phyloP scores from a whole-genome alignment of 2,797 vertebrate genomes.

The Sus cebifrons region DNA sequence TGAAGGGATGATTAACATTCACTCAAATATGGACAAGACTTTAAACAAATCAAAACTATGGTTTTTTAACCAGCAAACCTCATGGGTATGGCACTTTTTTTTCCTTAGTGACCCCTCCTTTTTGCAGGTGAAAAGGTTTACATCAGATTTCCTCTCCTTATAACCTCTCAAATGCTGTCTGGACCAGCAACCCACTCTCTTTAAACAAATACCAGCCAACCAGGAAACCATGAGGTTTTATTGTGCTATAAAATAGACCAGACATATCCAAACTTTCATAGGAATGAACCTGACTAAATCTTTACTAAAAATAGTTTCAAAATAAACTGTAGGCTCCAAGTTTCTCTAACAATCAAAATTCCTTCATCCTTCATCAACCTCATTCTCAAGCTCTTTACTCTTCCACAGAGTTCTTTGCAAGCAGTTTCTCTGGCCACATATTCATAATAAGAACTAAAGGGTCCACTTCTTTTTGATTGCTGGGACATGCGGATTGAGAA shows the following conservation, averaged over 20 bases:
- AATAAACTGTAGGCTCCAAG: constrained; percentile 83
- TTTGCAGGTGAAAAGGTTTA: constrained; percentile 82
- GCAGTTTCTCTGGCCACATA: constrained; percentile 40
- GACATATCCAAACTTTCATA: constrained; percentile 83
- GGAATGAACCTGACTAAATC: constrained; percentile 85
- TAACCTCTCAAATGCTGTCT: constrained; percentile 81
- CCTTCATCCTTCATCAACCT: constrained; percentile 73
- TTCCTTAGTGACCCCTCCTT: constrained; percentile 54
- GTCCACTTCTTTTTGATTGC: neutral
- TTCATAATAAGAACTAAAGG: constrained; percentile 60
- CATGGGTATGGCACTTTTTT: constrained; percentile 61
- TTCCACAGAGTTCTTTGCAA: constrained; percentile 44
- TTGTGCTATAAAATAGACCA: constrained; percentile 86
- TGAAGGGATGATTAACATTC: constrained; percentile 70
- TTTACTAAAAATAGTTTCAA: constrained; percentile 86
- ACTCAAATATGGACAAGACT: constrained; percentile 71
- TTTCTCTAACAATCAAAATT: constrained; percentile 85
- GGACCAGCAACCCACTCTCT: constrained; percentile 80
- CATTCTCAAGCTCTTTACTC: constrained; percentile 38
- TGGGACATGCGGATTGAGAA: neutral
- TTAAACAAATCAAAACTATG: constrained; percentile 75
- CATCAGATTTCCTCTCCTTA: constrained; percentile 81
- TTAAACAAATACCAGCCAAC: constrained; percentile 85
- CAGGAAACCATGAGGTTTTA: constrained; percentile 85
- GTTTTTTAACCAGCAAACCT: constrained; percentile 62